These are phyloP conservation scores for Thymelicus acteon DNA, from an alignment of 2,888 invertebrate species.

Conservation along the genomic window DNA sequence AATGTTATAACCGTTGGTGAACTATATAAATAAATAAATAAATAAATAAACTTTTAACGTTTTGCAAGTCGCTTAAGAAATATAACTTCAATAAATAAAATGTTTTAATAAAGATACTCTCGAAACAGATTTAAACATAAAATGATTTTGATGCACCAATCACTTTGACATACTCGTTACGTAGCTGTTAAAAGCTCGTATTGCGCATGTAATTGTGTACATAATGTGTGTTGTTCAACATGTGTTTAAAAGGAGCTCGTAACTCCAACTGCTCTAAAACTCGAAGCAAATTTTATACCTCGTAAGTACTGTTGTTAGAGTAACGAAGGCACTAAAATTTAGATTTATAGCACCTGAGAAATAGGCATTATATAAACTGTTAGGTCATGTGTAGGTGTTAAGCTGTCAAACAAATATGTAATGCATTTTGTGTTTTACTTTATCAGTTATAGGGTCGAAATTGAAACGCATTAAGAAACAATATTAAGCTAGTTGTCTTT, in stretches of 20 bases:
- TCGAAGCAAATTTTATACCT: slow-evolving; percentile 24
- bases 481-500: slow-evolving; percentile 1
- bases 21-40: too few species aligned
- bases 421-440: neutral
- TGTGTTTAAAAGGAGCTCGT: slow-evolving; percentile 13
- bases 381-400: slow-evolving; percentile 30
- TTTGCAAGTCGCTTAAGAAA: too few species aligned
- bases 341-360: slow-evolving; percentile 22
- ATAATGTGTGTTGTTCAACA: neutral
- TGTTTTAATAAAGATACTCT: too few species aligned
- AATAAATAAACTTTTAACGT: too few species aligned
- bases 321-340: slow-evolving; percentile 24
- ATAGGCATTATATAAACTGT: slow-evolving; percentile 22
- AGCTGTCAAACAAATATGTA: neutral
- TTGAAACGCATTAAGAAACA: neutral
- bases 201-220: neutral
- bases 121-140: neutral
- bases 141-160: neutral
- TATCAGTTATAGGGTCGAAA: neutral
- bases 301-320: slow-evolving; percentile 24
- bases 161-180: neutral
- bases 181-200: neutral
- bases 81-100: too few species aligned
- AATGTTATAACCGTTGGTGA: too few species aligned
- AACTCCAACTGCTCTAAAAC: slow-evolving; percentile 12